Percentiles rank a stretch among this genome's conserved stretches.
phyloP scores from a whole-genome alignment of 2,113 vertebrate species.

The Callopanchax toddi region DNA sequence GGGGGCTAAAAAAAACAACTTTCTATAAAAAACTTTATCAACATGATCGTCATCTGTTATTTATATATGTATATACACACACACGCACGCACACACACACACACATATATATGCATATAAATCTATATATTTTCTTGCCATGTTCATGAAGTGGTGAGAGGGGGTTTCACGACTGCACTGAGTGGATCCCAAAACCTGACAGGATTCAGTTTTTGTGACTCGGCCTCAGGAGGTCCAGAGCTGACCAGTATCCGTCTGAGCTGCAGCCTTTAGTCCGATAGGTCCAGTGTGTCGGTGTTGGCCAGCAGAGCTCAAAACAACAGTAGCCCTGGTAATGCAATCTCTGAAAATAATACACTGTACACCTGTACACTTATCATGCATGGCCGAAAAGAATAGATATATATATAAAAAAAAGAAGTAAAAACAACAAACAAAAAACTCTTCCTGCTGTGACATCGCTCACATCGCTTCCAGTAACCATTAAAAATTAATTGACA shows the following conservation, averaged over 20 bases:
- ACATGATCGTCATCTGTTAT: constrained; percentile 67
- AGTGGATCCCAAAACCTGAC: constrained; percentile 24
- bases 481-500: constrained; percentile 45
- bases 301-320: constrained; percentile 52
- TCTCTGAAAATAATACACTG: constrained; percentile 74
- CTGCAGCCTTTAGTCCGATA: constrained; percentile 34
- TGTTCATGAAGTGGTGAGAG: constrained; percentile 59
- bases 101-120: constrained; percentile 9
- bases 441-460: constrained; percentile 6
- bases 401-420: not conserved
- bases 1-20: constrained; percentile 63
- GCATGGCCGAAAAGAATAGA: constrained; percentile 72
- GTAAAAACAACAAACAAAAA: constrained; percentile 16
- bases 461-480: constrained; percentile 45
- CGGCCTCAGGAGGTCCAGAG: constrained; percentile 18
- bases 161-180: constrained; percentile 40
- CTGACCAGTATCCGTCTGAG: constrained; percentile 58
- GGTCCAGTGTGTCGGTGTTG: constrained; percentile 54
- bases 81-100: constrained; percentile 7
- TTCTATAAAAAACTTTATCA: constrained; percentile 63
- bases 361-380: constrained; percentile 80
- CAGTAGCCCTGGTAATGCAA: constrained; percentile 62
- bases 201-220: constrained; percentile 13
- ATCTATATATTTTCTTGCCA: constrained; percentile 64
- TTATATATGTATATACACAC: constrained; percentile 59